Evolutionary conservation across 2,888 invertebrate species (phyloP).

Genomic region (Caenorhabditis sp.): DNA sequence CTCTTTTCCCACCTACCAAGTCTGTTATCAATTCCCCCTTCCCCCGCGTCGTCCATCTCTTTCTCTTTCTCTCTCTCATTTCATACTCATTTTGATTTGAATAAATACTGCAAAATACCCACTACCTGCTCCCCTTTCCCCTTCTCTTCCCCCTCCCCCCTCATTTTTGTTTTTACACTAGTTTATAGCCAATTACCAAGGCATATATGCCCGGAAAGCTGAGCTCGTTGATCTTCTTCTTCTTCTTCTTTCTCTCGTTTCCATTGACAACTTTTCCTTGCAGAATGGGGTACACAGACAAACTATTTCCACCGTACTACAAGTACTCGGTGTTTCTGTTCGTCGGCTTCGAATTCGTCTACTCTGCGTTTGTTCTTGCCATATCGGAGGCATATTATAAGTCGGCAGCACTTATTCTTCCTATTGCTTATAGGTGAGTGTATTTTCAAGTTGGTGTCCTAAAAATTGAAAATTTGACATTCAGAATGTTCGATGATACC

Average conservation of each 20-base stretch:
- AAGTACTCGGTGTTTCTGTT: conserved; percentile 78
- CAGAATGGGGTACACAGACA: conserved; percentile 54
- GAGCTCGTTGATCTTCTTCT: too few relatives aligned
- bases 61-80: conserved; percentile 8
- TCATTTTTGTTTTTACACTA: too few relatives aligned
- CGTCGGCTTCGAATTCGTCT: conserved; percentile 77
- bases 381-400: conserved; percentile 73
- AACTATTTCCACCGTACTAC: conserved; percentile 77
- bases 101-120: conserved; percentile 19
- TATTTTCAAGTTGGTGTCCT: too few relatives aligned
- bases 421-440: conserved; percentile 72
- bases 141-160: too few relatives aligned
- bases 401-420: conserved; percentile 68
- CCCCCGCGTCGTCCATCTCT: too few relatives aligned
- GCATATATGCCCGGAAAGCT: too few relatives aligned
- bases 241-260: conserved; percentile 3
- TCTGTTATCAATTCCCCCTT: conserved; percentile 36
- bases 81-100: conserved; percentile 34
- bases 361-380: conserved; percentile 74
- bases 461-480: too few relatives aligned
- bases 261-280: not conserved
- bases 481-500: conserved; percentile 79
- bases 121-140: not conserved
- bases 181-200: too few relatives aligned
- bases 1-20: conserved; percentile 38